Evolutionary conservation across 2,113 vertebrate genomes (phyloP), one percentile per base, ranked within the genome.

Genomic region (Perca flavescens): DNA sequence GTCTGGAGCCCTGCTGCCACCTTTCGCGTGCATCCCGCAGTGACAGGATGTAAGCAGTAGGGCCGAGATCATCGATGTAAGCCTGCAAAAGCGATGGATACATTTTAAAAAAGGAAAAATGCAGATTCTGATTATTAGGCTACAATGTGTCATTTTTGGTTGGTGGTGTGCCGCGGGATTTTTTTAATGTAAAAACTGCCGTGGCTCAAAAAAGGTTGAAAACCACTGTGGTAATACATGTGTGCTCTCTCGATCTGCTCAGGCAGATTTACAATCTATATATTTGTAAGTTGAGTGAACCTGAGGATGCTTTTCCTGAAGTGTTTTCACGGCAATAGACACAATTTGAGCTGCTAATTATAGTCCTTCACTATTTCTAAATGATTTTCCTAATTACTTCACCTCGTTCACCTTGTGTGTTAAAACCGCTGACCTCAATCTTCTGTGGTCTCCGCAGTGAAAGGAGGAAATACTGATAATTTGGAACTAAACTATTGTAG

Each of bases 291-390:
- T 16, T 40, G 13, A 57, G 34, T 64, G 28, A 74, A 31, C 61
- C 36, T 19, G 22, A 65, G 14, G 14, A 57, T 2, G 1, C 19
- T n/a, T 70, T 75, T 16, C 6, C 21, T 77, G 1, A 77, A 69
- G 56, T 64, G 16, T 52, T 74, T 28, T 75, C 31, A n/a, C 3
- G 22, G 31, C 25, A 61, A 70, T 25, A 82, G 65, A 61, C 21
- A 60, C 9, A 60, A 1, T 76, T 80, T 56, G 16, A 69, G 5
- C n/a, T 43, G 22, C 57, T 83, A 74, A 73, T 80, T 65, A 72
- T 9, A 16, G 22, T 64, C 50, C 17, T 61, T 54, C 22, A 21
- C 43, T 60, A 21, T 31, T 53, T 79, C 17, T 72, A 58, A 78
- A 68, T 56, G 6, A 50, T 19, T 17, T 12, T 8, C 13, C 31